phyloP scores from a whole-genome alignment of 1,140 invertebrate species.

The Arion vulgaris region DNA sequence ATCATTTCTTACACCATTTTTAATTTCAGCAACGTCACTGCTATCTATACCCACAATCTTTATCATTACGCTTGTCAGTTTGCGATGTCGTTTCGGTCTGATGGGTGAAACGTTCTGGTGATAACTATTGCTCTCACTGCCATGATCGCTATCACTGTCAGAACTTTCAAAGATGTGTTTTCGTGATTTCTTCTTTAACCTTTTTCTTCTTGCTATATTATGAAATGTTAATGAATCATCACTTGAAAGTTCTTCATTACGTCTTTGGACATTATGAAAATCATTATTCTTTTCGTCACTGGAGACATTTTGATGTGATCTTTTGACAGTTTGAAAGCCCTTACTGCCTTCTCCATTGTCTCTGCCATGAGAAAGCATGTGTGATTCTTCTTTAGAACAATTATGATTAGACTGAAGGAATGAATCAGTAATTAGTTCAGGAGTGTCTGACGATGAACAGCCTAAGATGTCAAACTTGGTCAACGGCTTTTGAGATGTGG shows the following conservation, averaged over 20 bases:
- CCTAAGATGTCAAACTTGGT: too few relatives aligned
- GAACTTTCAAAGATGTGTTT: neutral
- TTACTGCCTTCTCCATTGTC: neutral
- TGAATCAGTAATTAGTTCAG: too few relatives aligned
- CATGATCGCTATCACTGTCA: neutral
- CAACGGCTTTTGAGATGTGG: too few relatives aligned
- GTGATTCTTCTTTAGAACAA: too few relatives aligned
- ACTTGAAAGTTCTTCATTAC: too few relatives aligned
- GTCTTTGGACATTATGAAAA: too few relatives aligned
- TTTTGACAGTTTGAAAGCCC: too few relatives aligned
- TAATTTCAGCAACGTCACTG: neutral
- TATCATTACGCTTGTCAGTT: neutral
- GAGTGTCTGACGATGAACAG: too few relatives aligned
- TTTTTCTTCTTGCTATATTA: neutral
- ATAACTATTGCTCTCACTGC: neutral
- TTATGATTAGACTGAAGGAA: too few relatives aligned
- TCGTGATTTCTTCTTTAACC: neutral
- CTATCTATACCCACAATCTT: neutral
- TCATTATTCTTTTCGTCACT: too few relatives aligned
- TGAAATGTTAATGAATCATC: neutral
- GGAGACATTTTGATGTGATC: too few relatives aligned
- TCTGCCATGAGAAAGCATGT: neutral
- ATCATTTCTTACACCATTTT: neutral
- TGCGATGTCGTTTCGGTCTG: neutral
- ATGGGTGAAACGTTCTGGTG: neutral